Evolutionary conservation across 2,113 vertebrate genomes (phyloP).

Genomic region (Chiloscyllium plagiosum): DNA sequence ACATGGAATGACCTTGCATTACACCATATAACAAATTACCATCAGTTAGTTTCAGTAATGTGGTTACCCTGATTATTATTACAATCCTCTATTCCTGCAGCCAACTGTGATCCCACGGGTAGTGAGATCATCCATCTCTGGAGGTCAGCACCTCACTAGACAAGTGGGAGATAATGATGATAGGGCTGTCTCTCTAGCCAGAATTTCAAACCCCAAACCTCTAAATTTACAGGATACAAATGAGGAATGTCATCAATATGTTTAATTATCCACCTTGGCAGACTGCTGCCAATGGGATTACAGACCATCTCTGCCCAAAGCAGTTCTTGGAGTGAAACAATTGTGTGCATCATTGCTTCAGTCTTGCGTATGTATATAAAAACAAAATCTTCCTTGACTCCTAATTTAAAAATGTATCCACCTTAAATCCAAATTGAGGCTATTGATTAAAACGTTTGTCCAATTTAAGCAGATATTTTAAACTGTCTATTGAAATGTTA

Average conservation of each 20-base stretch:
- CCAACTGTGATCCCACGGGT: not conserved
- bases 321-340: not conserved
- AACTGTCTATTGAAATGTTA: not conserved
- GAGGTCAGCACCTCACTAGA: not conserved
- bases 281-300: not conserved
- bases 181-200: not conserved
- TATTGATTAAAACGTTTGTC: not conserved
- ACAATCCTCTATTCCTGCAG: not conserved
- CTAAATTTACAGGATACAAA: not conserved
- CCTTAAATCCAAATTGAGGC: not conserved
- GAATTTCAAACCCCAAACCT: not conserved
- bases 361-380: not conserved
- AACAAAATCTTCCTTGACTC: not conserved
- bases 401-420: not conserved
- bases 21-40: not conserved
- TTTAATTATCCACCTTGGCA: not conserved
- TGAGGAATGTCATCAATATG: not conserved
- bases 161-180: not conserved
- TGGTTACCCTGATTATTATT: not conserved
- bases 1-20: not conserved
- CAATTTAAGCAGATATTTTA: not conserved
- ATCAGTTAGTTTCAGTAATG: not conserved
- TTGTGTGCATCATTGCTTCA: not conserved
- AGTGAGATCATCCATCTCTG: not conserved
- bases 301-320: not conserved